Conservation (phyloP, 2,113 vertebrate genomes). For the Paedocypris sp. region DNA sequence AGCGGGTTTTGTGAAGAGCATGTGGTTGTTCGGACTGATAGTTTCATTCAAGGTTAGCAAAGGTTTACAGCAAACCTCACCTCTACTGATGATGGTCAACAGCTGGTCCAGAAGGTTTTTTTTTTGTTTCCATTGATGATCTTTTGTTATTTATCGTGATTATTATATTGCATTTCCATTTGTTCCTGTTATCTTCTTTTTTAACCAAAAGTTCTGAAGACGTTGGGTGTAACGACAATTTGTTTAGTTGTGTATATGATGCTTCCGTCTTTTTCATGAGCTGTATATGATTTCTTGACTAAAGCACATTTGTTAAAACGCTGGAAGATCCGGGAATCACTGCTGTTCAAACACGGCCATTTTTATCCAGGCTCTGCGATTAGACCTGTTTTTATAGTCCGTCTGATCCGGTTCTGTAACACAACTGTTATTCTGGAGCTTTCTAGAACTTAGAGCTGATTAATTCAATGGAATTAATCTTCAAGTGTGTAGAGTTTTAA, state of each 20-base stretch:
- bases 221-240: slow-evolving; percentile 42
- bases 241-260: slow-evolving; percentile 7
- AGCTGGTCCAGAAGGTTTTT: neutral
- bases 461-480: too few relatives aligned
- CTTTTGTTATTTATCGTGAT: slow-evolving; percentile 3
- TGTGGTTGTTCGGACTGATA: too few relatives aligned
- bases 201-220: slow-evolving; percentile 27
- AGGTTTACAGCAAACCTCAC: too few relatives aligned
- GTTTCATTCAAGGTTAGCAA: too few relatives aligned
- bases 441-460: too few relatives aligned
- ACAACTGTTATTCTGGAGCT: too few relatives aligned
- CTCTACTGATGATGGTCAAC: too few relatives aligned
- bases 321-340: neutral
- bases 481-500: too few relatives aligned
- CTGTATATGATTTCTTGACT: slow-evolving; percentile 7
- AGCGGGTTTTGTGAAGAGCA: too few relatives aligned
- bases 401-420: too few relatives aligned
- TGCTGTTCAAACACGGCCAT: neutral
- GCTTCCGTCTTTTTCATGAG: slow-evolving; percentile 1
- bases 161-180: slow-evolving; percentile 10
- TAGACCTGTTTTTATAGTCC: too few relatives aligned
- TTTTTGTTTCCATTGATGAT: neutral
- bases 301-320: slow-evolving; percentile 5
- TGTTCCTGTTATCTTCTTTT: slow-evolving; percentile 28
- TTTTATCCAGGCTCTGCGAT: neutral